A percentile compares a stretch with the other conserved stretches of the same genome.
Conservation (phyloP, 2,888 invertebrate species). For the Tolmerus cingulatus region DNA sequence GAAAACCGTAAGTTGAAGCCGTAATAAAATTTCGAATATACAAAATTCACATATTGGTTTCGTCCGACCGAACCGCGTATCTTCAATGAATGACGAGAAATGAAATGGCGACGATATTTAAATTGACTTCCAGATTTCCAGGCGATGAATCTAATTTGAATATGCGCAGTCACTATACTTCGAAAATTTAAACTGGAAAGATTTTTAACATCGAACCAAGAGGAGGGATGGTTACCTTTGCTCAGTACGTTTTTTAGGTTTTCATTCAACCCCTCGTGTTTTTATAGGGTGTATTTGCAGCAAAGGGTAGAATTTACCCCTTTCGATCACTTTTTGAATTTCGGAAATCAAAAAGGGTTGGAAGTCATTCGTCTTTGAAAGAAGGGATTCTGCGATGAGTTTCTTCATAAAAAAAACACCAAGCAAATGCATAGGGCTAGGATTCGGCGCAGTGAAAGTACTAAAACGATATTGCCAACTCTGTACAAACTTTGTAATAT, state of each 20-base stretch:
- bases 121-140: slow-evolving; percentile 17
- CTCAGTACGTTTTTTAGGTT: not conserved
- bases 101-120: not conserved
- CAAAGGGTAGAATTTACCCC: not conserved
- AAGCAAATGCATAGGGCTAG: not conserved
- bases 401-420: not conserved
- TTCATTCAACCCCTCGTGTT: not conserved
- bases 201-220: not conserved
- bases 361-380: not conserved
- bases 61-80: not conserved
- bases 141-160: slow-evolving; percentile 6
- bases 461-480: not conserved
- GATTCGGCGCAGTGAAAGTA: not conserved
- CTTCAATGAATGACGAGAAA: not conserved
- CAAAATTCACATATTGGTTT: not conserved
- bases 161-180: not conserved
- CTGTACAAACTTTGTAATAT: not conserved
- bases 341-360: not conserved
- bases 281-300: not conserved
- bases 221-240: not conserved
- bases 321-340: not conserved
- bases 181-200: not conserved
- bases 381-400: not conserved
- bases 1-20: not conserved
- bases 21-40: not conserved